A percentile compares a stretch with the other conserved stretches of the same genome.
phyloP scores from a whole-genome alignment of 2,797 vertebrate species.

The Gephyroberyx darwinii region DNA sequence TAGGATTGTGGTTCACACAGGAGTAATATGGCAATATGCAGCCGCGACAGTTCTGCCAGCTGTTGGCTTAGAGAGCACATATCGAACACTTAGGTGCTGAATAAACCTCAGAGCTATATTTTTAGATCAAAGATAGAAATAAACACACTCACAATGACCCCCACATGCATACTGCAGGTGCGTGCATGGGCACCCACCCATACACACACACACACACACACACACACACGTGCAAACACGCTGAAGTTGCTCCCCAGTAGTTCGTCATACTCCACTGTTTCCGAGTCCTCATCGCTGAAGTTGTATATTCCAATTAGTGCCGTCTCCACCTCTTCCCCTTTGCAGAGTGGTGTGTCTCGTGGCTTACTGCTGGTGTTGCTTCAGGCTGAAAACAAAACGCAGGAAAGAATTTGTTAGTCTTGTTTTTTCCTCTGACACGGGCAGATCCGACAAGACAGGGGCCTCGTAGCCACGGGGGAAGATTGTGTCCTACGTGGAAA shows the following conservation, averaged over 20 bases:
- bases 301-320: constrained; percentile 60
- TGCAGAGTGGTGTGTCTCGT: constrained; percentile 47
- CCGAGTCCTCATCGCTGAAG: constrained; percentile 54
- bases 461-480: constrained; percentile 58
- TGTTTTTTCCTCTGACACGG: constrained; percentile 49
- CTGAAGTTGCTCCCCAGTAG: constrained; percentile 42
- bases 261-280: constrained; percentile 50
- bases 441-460: constrained; percentile 53
- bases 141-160: constrained; percentile 54
- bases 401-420: constrained; percentile 67
- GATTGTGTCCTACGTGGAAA: constrained; percentile 38
- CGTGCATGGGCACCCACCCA: constrained; percentile 22
- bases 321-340: constrained; percentile 49
- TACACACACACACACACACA: constrained; percentile 5
- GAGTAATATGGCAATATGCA: constrained; percentile 61
- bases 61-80: constrained; percentile 50
- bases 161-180: constrained; percentile 35
- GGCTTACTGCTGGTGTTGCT: constrained; percentile 81
- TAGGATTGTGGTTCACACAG: constrained; percentile 72
- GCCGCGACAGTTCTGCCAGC: constrained; percentile 36
- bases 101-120: constrained; percentile 61
- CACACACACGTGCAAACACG: constrained; percentile 28
- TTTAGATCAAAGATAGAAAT: constrained; percentile 61
- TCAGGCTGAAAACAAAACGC: constrained; percentile 79
- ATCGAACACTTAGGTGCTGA: constrained; percentile 68